Evolutionary conservation across 2,888 invertebrate species (phyloP).

Genomic region (Drosophila stalkeri): DNA sequence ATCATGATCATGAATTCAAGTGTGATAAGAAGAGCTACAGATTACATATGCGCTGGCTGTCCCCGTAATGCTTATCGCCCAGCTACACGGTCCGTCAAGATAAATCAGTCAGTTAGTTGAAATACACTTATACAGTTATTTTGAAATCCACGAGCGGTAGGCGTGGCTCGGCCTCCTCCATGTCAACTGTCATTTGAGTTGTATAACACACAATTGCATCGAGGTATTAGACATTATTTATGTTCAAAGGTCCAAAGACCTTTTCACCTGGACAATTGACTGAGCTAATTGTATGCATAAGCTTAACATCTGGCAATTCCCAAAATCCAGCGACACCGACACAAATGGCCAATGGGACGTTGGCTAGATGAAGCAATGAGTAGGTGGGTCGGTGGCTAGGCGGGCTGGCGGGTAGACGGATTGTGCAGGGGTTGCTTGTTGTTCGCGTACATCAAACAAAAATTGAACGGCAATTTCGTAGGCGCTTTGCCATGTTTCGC

Average conservation of each 20-base stretch:
- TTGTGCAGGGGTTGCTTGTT: not conserved
- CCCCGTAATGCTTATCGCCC: constrained; percentile 32
- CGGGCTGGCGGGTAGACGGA: not conserved
- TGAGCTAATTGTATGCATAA: constrained; percentile 11
- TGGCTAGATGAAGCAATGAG: too few relatives aligned
- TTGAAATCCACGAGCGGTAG: constrained; percentile 1
- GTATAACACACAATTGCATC: constrained; percentile 39
- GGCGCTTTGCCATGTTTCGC: constrained; percentile 20
- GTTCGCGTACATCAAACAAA: constrained; percentile 17
- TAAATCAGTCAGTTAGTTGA: constrained; percentile 28
- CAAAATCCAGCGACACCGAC: constrained; percentile 18
- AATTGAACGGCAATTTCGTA: constrained; percentile 32
- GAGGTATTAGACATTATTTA: constrained; percentile 15
- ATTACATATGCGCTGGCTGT: constrained; percentile 35
- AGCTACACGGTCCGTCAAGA: constrained; percentile 30
- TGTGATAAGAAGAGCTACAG: constrained; percentile 42
- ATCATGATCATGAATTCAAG: constrained; percentile 59
- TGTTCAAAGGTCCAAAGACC: constrained; percentile 35
- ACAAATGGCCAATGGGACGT: not conserved
- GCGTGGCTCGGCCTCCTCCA: not conserved
- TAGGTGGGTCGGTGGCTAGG: too few relatives aligned
- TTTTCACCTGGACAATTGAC: constrained; percentile 6
- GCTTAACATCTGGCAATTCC: constrained; percentile 46
- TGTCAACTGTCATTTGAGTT: constrained; percentile 25
- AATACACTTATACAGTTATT: not conserved